Conservation (phyloP, 2,888 invertebrate genomes). For the Fragum whitleyi region DNA sequence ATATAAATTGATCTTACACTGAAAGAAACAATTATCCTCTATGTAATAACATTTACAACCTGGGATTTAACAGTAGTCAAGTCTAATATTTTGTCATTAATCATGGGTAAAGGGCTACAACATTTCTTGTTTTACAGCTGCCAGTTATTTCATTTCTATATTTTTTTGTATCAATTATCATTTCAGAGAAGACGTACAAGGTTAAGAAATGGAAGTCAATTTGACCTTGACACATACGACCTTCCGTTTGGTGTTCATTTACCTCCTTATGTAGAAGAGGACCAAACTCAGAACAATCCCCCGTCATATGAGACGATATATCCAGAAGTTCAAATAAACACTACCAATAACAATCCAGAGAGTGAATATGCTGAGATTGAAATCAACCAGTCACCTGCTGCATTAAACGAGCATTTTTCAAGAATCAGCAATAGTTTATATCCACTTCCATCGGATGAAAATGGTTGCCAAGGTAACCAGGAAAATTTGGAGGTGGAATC, state of each 20-base stretch:
- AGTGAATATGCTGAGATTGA: constrained; percentile 35
- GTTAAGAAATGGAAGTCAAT: constrained; percentile 45
- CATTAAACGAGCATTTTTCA: background rate
- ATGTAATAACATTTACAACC: too few species aligned
- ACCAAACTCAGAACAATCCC: constrained; percentile 73
- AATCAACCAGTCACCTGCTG: constrained; percentile 1
- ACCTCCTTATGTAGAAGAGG: constrained; percentile 73
- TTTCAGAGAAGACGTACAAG: constrained; percentile 52
- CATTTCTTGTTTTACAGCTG: too few species aligned
- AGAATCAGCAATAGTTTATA: constrained; percentile 3
- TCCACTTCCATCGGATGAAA: constrained; percentile 9
- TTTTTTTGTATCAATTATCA: too few species aligned
- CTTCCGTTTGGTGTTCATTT: constrained; percentile 77
- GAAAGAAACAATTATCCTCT: too few species aligned
- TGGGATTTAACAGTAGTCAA: too few species aligned
- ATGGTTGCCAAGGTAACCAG: constrained; percentile 11
- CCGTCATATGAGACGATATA: constrained; percentile 72
- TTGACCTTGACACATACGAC: constrained; percentile 74
- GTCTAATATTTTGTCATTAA: too few species aligned
- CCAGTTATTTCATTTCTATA: too few species aligned
- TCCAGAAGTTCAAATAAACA: constrained; percentile 41
- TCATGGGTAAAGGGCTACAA: too few species aligned
- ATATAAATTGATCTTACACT: too few species aligned
- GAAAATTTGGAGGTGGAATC: background rate
- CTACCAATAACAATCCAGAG: constrained; percentile 23